A percentile compares a stretch with the other conserved stretches of the same genome.
Conservation (phyloP, 2,113 vertebrate species). For the Trematomus loennbergii region DNA sequence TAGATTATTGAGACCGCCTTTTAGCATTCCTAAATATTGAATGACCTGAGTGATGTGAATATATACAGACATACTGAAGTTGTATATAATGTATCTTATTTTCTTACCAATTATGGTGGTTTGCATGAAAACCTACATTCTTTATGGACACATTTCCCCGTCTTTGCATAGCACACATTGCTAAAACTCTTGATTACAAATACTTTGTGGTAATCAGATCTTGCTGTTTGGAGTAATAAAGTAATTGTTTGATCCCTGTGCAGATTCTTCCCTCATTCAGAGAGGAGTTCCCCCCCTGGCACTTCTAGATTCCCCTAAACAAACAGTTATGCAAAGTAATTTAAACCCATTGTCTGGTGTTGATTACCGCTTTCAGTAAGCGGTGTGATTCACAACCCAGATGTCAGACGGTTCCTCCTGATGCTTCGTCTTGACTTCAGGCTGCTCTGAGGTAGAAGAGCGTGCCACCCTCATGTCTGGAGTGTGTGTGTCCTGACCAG, state of each 20-base stretch:
- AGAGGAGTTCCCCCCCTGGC: background rate
- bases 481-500: conserved; percentile 38
- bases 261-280: conserved; percentile 7
- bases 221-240: conserved; percentile 19
- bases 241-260: conserved; percentile 1
- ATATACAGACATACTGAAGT: background rate
- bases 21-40: background rate
- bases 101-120: background rate
- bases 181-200: background rate
- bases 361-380: conserved; percentile 57
- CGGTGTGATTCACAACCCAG: conserved; percentile 50
- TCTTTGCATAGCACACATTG: background rate
- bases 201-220: conserved; percentile 12
- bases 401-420: conserved; percentile 55
- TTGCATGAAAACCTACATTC: background rate
- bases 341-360: conserved; percentile 55
- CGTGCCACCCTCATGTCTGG: conserved; percentile 61
- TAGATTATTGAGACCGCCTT: no score
- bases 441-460: conserved; percentile 29
- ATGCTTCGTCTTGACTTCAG: conserved; percentile 21
- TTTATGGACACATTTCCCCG: background rate
- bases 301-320: conserved; percentile 43
- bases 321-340: conserved; percentile 48
- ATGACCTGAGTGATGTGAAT: background rate
- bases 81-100: background rate